phyloP scores from a whole-genome alignment of 2,113 vertebrate species.

The Ahaetulla prasina region DNA sequence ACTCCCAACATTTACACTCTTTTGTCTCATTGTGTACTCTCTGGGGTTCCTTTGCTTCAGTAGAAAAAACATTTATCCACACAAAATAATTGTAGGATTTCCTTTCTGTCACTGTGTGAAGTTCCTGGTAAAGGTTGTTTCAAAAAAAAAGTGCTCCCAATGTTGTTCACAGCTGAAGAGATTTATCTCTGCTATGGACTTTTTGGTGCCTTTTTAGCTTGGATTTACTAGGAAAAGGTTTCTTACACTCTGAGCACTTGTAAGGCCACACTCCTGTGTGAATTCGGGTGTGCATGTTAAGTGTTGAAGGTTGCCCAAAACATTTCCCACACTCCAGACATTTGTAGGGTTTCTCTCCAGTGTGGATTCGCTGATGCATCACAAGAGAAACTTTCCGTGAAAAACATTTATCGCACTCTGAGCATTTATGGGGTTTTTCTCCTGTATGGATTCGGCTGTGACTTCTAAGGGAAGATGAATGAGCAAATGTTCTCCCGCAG shows the following conservation, averaged over 20 bases:
- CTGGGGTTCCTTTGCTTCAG: too few species aligned
- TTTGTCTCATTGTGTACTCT: neutral
- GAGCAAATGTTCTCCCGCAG: too few species aligned
- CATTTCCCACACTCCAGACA: neutral
- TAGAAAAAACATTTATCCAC: too few species aligned
- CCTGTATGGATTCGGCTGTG: neutral
- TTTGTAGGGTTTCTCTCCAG: neutral
- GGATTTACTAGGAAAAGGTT: neutral
- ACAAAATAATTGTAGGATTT: neutral
- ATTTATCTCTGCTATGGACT: too few species aligned
- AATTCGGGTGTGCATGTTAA: neutral
- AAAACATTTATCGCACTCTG: too few species aligned
- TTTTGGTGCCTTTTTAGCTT: neutral
- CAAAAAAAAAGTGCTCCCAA: too few species aligned
- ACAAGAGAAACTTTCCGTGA: too few species aligned
- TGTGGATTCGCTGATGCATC: neutral
- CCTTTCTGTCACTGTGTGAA: neutral
- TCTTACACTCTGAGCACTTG: neutral
- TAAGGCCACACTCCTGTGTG: neutral
- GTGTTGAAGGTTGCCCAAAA: neutral
- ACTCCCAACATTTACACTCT: neutral
- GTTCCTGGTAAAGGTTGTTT: too few species aligned
- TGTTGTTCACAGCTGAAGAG: too few species aligned
- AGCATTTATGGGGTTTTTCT: neutral
- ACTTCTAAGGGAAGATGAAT: rapidly evolving